Evolutionary conservation across 1,140 invertebrate genomes (phyloP).

Genomic region (Lethocerus indicus): DNA sequence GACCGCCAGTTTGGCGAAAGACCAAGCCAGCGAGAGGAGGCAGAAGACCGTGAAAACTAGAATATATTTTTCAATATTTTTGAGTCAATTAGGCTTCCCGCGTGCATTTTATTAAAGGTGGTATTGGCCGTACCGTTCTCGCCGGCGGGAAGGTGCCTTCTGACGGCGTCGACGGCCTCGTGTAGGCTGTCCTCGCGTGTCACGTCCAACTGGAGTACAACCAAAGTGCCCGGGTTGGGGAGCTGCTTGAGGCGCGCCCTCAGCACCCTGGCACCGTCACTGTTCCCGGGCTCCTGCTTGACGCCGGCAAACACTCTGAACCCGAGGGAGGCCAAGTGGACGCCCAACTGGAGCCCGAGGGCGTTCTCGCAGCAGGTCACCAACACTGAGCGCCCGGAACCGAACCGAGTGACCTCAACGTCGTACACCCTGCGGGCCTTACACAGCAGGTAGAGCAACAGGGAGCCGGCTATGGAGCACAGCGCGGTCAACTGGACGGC

Average conservation of each 20-base stretch:
- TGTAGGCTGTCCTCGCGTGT: conserved; percentile 61
- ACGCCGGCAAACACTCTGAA: conserved; percentile 62
- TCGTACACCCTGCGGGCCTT: conserved; percentile 36
- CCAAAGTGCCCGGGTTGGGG: conserved; percentile 17
- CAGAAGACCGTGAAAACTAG: no score
- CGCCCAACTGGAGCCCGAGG: conserved; percentile 50
- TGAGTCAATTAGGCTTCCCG: no score
- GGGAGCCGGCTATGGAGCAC: conserved; percentile 56
- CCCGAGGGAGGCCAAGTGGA: conserved; percentile 44
- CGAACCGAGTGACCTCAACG: conserved; percentile 8
- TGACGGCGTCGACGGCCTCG: conserved; percentile 54
- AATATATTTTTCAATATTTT: no score
- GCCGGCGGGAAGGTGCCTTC: conserved; percentile 60
- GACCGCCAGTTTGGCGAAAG: no score
- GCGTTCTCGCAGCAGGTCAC: conserved; percentile 61
- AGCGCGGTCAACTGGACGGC: conserved; percentile 58
- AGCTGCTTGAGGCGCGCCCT: conserved; percentile 30
- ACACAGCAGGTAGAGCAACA: conserved; percentile 52
- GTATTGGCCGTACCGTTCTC: conserved; percentile 61
- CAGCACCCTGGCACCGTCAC: conserved; percentile 38
- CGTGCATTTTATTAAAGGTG: no score
- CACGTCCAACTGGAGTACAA: conserved; percentile 55
- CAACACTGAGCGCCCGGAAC: conserved; percentile 30
- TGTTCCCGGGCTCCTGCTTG: conserved; percentile 21
- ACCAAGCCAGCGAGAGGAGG: no score